Evolutionary conservation across 2,797 vertebrate genomes (phyloP).

Genomic region (Enteromius radiatus): DNA sequence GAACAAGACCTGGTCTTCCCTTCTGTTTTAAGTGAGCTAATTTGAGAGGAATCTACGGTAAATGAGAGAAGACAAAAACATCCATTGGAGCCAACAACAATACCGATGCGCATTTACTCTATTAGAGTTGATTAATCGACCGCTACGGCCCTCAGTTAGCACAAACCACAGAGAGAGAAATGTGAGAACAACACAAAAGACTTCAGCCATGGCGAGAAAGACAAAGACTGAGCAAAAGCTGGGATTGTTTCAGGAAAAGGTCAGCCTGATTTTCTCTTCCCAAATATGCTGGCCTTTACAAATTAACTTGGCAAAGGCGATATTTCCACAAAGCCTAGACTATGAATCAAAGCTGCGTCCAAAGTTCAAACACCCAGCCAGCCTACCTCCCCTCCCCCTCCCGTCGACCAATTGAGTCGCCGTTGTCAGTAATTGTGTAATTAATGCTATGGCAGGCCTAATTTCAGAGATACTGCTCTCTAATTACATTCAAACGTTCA

Average conservation of each 20-base stretch:
- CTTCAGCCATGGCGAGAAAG: conserved; percentile 44
- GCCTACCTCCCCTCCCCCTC: conserved; percentile 61
- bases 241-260: conserved; percentile 79
- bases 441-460: conserved; percentile 81
- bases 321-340: conserved; percentile 81
- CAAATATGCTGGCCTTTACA: conserved; percentile 87
- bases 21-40: conserved; percentile 31
- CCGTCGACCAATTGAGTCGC: conserved; percentile 63
- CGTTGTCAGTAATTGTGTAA: conserved; percentile 84
- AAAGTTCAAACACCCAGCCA: conserved; percentile 75
- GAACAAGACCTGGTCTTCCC: conserved; percentile 40
- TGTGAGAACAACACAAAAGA: conserved; percentile 46
- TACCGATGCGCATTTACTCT: conserved; percentile 52
- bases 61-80: conserved; percentile 53
- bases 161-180: conserved; percentile 32
- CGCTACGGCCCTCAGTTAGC: conserved; percentile 42
- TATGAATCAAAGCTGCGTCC: conserved; percentile 81
- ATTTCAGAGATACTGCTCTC: conserved; percentile 79
- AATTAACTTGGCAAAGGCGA: conserved; percentile 83
- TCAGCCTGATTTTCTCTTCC: conserved; percentile 83
- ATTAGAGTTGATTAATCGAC: conserved; percentile 54
- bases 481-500: conserved; percentile 81
- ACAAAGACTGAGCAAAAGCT: conserved; percentile 66
- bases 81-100: conserved; percentile 48
- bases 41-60: conserved; percentile 48